Conservation (phyloP, 2,888 invertebrate genomes). For the Xylocampa areola region DNA sequence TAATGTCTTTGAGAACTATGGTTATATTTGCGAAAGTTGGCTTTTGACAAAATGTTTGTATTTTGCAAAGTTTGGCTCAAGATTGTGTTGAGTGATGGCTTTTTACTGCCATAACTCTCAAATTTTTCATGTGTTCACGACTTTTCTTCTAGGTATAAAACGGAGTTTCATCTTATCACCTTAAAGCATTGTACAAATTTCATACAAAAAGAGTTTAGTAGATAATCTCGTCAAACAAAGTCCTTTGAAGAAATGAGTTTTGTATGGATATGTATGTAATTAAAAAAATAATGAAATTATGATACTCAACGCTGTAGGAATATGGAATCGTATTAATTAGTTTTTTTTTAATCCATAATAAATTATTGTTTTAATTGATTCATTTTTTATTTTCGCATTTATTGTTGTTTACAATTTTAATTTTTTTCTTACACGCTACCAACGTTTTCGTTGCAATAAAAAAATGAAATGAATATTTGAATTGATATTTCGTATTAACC, state of each 20-base stretch:
- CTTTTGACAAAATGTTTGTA: not conserved
- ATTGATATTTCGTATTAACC: constrained; percentile 24
- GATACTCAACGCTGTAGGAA: constrained; percentile 67
- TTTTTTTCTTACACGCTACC: constrained; percentile 18
- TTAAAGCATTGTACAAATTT: not conserved
- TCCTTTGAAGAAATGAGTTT: constrained; percentile 41
- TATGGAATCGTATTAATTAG: constrained; percentile 64
- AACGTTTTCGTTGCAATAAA: no score
- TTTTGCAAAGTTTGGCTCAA: not conserved
- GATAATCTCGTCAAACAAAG: constrained; percentile 28
- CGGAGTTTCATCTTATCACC: not conserved
- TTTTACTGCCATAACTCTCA: not conserved
- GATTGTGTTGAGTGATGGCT: no score
- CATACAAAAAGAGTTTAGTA: constrained; percentile 29
- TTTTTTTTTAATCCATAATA: constrained; percentile 51
- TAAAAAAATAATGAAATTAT: constrained; percentile 61
- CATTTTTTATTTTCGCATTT: constrained; percentile 12
- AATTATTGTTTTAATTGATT: constrained; percentile 56
- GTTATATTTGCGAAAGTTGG: not conserved
- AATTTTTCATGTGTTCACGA: not conserved
- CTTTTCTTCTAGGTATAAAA: not conserved
- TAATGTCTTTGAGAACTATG: no score
- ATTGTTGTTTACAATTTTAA: constrained; percentile 52
- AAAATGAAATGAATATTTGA: no score
- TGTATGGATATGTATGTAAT: constrained; percentile 49